Conservation (phyloP, 2,888 invertebrate genomes). For the Alloscopus bannaensis region DNA sequence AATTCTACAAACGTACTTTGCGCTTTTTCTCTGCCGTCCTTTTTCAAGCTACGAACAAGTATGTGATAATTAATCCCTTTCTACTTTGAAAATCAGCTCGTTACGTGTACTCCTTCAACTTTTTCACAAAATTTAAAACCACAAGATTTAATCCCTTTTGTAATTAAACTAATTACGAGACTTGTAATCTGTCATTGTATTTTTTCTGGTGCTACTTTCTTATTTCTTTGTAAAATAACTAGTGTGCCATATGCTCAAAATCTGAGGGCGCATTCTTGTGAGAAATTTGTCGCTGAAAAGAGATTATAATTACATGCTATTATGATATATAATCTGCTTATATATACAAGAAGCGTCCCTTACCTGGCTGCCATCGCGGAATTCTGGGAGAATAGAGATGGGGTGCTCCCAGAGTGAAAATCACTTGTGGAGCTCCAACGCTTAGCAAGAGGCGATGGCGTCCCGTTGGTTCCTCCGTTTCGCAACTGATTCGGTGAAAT, state of each 20-base stretch:
- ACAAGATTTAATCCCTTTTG: neutral
- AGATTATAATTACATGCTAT: neutral
- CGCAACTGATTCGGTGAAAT: constrained; percentile 69
- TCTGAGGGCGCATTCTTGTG: no score
- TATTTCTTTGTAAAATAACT: no score
- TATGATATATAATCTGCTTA: no score
- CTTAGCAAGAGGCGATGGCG: constrained; percentile 78
- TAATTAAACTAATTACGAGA: constrained; percentile 45
- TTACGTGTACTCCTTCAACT: no score
- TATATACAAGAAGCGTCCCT: no score
- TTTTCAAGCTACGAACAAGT: no score
- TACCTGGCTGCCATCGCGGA: constrained; percentile 77
- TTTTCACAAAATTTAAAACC: neutral
- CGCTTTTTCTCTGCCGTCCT: neutral
- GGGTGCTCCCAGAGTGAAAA: constrained; percentile 79
- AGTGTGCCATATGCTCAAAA: no score
- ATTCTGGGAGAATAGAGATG: constrained; percentile 74
- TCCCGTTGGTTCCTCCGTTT: constrained; percentile 70
- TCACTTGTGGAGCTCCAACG: constrained; percentile 91
- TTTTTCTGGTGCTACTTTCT: no score
- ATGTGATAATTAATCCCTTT: no score
- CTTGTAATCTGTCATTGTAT: no score
- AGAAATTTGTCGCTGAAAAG: no score
- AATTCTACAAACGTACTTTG: neutral
- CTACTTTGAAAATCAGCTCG: no score